Evolutionary conservation across 2,888 invertebrate species (phyloP), one percentile per base, ranked within the genome.

Genomic region (Diogma glabrata): DNA sequence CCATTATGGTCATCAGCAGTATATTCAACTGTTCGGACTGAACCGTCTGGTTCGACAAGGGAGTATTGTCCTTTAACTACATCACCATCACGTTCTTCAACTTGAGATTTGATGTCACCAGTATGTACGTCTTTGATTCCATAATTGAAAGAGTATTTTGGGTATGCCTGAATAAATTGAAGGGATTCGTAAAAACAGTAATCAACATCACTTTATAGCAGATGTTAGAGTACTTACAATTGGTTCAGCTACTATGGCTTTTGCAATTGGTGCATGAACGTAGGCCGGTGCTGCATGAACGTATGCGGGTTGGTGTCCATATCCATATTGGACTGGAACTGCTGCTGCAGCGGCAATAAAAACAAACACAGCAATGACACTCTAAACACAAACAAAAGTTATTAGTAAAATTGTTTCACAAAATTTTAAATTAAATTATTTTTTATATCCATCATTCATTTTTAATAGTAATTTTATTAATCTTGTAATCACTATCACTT

Each of bases 121-220:
- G 82, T 82, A 59, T 82, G 81, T 4, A 77, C 77, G 60, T 82
- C 83, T 62, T 81, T 79, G 22, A 80, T 82, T 52, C 82, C 81
- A 59, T 82, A 82, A 62, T 79, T 81, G 63, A 81, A 82, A 6
- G 78, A 75, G 63, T 84, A 82, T 64, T 79, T 81, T 55, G 82
- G 82, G 65, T 82, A 81, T 8, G 81, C 64, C n/a, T n/a, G n/a
- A n/a, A n/a, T n/a, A n/a, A n/a, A n/a, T n/a, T n/a, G n/a, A n/a
- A n/a, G n/a, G n/a, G n/a, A n/a, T n/a, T n/a, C n/a, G n/a, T n/a
- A n/a, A n/a, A n/a, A n/a, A n/a, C n/a, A n/a, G n/a, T n/a, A n/a
- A n/a, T n/a, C n/a, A n/a, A n/a, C n/a, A n/a, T n/a, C n/a, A n/a
- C n/a, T n/a, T n/a, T n/a, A n/a, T n/a, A n/a, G n/a, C n/a, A n/a